These are phyloP conservation scores for Heliconius hewitsoni DNA, from an alignment of 1,140 invertebrate species.

Conservation along the genomic window DNA sequence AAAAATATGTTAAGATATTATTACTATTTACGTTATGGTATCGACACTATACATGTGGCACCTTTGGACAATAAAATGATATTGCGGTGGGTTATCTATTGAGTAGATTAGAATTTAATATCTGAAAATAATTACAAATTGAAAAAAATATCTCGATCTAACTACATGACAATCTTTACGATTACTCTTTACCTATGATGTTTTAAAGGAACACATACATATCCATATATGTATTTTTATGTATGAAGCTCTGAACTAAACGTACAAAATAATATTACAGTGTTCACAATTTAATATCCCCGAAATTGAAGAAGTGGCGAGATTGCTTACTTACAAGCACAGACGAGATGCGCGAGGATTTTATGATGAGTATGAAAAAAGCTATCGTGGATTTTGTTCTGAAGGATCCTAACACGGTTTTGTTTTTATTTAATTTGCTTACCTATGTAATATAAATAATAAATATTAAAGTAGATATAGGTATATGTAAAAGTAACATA, in stretches of 20 bases:
- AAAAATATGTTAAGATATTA: conserved; percentile 91
- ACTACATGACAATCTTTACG: too few relatives aligned
- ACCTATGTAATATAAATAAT: background rate
- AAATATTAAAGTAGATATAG: background rate
- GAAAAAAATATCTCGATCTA: too few relatives aligned
- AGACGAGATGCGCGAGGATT: conserved; percentile 88
- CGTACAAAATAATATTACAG: conserved; percentile 47
- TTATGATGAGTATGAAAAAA: conserved; percentile 92
- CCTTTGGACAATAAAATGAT: conserved; percentile 86
- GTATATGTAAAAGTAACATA: too few relatives aligned
- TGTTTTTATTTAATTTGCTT: background rate
- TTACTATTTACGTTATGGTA: conserved; percentile 93
- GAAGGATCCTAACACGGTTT: conserved; percentile 85
- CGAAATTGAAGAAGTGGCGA: conserved; percentile 82
- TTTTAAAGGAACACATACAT: too few relatives aligned
- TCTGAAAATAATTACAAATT: too few relatives aligned
- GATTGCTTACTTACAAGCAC: conserved; percentile 82
- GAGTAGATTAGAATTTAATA: background rate
- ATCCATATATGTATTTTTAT: background rate
- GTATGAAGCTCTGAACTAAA: background rate
- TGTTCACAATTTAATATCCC: conserved; percentile 73
- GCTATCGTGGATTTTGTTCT: conserved; percentile 94
- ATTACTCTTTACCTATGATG: too few relatives aligned
- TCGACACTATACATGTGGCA: conserved; percentile 92
- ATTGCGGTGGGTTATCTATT: conserved; percentile 68